Percentiles rank a stretch among this genome's conserved stretches.
Conservation (phyloP, 2,113 vertebrate species). For the Triplophysa siluroides region DNA sequence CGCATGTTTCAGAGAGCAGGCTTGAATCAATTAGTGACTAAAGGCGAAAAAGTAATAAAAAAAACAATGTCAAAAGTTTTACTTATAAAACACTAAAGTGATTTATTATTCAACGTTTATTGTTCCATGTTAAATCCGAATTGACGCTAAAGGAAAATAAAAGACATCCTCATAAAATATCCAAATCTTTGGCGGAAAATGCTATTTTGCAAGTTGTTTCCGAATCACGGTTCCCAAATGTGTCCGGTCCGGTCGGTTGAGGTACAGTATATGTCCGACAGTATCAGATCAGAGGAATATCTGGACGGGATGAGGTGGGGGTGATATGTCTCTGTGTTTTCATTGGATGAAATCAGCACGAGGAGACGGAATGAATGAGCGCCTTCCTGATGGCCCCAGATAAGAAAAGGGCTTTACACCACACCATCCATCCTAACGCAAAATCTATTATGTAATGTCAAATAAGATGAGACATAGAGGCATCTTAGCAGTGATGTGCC, state of each 20-base stretch:
- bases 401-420: not conserved
- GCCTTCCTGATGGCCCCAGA: conserved; percentile 24
- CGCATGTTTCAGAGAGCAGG: conserved; percentile 10
- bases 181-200: not conserved
- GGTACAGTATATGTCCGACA: conserved; percentile 34
- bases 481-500: conserved; percentile 6
- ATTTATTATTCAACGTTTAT: not conserved
- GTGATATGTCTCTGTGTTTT: conserved; percentile 57
- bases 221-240: not conserved
- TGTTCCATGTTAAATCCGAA: not conserved
- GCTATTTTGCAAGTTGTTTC: not conserved
- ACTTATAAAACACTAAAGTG: not conserved
- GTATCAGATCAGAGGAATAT: conserved; percentile 40
- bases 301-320: conserved; percentile 42
- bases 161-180: not conserved
- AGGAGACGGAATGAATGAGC: conserved; percentile 46
- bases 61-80: not conserved
- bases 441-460: not conserved
- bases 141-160: not conserved
- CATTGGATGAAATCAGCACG: conserved; percentile 64
- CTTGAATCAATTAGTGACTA: not conserved
- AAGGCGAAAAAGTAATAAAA: no score
- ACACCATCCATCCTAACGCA: not conserved
- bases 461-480: not conserved
- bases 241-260: not conserved